phyloP scores from a whole-genome alignment of 2,888 invertebrate genomes.

The Amphipyra berbera region DNA sequence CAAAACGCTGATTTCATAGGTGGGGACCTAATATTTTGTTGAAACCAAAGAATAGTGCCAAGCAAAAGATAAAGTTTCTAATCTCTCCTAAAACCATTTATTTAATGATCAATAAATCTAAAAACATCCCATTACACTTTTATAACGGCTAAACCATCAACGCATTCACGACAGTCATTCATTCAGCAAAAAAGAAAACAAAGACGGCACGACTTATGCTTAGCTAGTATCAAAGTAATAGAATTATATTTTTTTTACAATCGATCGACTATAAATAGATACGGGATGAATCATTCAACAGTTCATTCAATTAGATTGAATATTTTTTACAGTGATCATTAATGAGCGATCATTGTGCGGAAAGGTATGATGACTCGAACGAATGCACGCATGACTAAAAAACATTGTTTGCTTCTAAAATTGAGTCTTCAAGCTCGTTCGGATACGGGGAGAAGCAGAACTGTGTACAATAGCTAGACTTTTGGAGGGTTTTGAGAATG shows the following conservation, averaged over 20 bases:
- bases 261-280: slow-evolving; percentile 56
- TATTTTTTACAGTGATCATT: slow-evolving; percentile 58
- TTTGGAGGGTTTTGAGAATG: no score
- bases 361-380: slow-evolving; percentile 27
- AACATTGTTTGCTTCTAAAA: slow-evolving; percentile 42
- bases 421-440: slow-evolving; percentile 18
- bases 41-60: no score
- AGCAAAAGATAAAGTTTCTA: no score
- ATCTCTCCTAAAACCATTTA: no score
- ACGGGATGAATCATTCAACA: slow-evolving; percentile 60
- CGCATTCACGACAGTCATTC: background rate
- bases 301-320: slow-evolving; percentile 64
- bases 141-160: slow-evolving; percentile 6
- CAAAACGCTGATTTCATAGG: no score
- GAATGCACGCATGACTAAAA: slow-evolving; percentile 11
- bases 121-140: slow-evolving; percentile 1
- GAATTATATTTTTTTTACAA: slow-evolving; percentile 42
- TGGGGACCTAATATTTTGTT: no score
- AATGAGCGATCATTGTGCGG: slow-evolving; percentile 41
- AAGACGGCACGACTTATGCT: background rate
- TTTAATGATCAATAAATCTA: no score
- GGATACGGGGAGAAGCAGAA: background rate
- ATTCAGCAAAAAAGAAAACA: slow-evolving; percentile 3
- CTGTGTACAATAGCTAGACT: no score
- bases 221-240: slow-evolving; percentile 12